Percentiles rank a stretch among this genome's conserved stretches.
Evolutionary conservation across 2,113 vertebrate genomes (phyloP).

Genomic region (Macaca mulatta): DNA sequence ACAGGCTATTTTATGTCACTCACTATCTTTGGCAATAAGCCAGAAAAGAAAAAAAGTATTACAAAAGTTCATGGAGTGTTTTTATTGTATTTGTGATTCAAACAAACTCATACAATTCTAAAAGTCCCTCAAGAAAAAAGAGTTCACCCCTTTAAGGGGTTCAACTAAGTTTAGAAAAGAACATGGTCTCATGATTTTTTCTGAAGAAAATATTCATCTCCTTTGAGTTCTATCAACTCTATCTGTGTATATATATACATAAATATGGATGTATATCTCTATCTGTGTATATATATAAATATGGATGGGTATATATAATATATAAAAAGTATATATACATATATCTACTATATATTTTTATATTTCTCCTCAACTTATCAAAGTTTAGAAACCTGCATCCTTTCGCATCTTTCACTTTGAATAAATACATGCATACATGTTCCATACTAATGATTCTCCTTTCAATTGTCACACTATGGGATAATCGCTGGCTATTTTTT

Average conservation of each 20-base stretch:
- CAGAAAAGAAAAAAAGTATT: background rate
- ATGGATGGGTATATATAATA: no score
- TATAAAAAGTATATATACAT: background rate
- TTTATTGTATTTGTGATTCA: conserved; percentile 9
- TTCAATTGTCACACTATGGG: background rate
- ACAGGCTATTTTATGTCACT: background rate
- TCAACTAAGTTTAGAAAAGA: conserved; percentile 14
- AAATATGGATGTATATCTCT: background rate
- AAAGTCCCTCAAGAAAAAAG: conserved; percentile 3
- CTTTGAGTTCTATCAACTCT: background rate
- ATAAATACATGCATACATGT: background rate
- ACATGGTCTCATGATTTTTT: background rate
- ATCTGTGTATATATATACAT: background rate
- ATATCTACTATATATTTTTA: background rate
- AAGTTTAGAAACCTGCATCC: background rate
- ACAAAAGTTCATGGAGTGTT: background rate
- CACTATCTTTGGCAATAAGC: background rate
- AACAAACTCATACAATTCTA: conserved; percentile 6
- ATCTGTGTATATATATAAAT: background rate
- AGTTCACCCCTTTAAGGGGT: background rate
- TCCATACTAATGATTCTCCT: background rate
- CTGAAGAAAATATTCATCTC: conserved; percentile 9
- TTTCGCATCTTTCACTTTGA: background rate
- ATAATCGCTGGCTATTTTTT: conserved; percentile 17
- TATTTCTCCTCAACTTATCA: background rate